Conservation (phyloP, 2,888 invertebrate species). For the Ceramica pisi region DNA sequence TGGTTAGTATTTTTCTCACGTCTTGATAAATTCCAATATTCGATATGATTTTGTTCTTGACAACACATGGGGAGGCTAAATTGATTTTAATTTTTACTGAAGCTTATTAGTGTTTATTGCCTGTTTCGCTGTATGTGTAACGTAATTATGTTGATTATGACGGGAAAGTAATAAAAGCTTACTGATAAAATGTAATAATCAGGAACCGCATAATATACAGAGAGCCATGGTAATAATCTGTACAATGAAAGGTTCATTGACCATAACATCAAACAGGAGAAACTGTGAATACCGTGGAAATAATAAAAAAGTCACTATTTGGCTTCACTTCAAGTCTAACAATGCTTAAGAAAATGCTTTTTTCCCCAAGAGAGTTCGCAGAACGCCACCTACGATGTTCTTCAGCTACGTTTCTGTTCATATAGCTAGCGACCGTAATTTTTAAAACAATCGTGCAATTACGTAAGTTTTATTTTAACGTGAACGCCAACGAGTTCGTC, state of each 20-base stretch:
- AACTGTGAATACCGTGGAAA: neutral
- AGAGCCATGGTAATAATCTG: neutral
- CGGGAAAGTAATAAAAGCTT: neutral
- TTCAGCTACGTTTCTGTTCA: too few species aligned
- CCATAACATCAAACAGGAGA: slow-evolving; percentile 2
- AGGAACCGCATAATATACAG: neutral
- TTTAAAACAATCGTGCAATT: too few species aligned
- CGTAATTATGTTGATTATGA: neutral
- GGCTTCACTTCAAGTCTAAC: neutral
- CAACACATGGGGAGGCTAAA: neutral
- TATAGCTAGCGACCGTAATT: too few species aligned
- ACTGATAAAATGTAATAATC: neutral
- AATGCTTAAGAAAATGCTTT: too few species aligned
- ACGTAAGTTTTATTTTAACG: too few species aligned
- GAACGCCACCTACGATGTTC: too few species aligned
- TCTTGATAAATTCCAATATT: too few species aligned
- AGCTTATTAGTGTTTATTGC: neutral
- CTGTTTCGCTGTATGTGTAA: too few species aligned
- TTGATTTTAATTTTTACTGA: neutral
- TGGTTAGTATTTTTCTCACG: too few species aligned
- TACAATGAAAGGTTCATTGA: neutral
- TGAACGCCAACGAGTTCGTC: too few species aligned
- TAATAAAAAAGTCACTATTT: neutral
- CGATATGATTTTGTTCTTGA: too few species aligned
- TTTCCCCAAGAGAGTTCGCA: too few species aligned